Percentiles rank a stretch among this genome's conserved stretches.
Conservation (phyloP, 2,888 invertebrate genomes). For the Drosophila flavopinicola region DNA sequence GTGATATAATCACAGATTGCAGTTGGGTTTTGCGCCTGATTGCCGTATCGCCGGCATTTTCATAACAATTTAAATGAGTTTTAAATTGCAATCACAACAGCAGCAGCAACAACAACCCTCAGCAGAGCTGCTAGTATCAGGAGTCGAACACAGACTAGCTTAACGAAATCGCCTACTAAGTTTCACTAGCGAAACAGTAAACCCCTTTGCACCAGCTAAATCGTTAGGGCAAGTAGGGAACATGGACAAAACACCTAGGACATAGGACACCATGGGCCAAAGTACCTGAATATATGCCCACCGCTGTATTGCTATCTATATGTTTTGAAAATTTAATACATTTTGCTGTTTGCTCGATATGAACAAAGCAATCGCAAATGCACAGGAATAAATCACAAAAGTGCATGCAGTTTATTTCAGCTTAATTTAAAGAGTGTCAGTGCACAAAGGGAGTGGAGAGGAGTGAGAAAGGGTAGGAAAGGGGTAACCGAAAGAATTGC, state of each 20-base stretch:
- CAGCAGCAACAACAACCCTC: neutral
- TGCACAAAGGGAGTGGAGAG: neutral
- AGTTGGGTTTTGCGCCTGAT: slow-evolving; percentile 38
- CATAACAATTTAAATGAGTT: slow-evolving; percentile 63
- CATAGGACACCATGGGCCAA: too few species aligned
- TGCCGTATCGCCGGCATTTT: slow-evolving; percentile 35
- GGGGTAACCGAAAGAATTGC: slow-evolving; percentile 37
- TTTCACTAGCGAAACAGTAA: too few species aligned
- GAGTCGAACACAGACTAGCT: too few species aligned
- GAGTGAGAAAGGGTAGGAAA: too few species aligned
- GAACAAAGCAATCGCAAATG: slow-evolving; percentile 38
- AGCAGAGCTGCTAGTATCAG: too few species aligned
- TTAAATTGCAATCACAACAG: slow-evolving; percentile 46
- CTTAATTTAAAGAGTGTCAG: slow-evolving; percentile 28
- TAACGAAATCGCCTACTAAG: too few species aligned
- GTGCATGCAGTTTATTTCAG: slow-evolving; percentile 47
- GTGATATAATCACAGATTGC: slow-evolving; percentile 53
- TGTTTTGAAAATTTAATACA: slow-evolving; percentile 31
- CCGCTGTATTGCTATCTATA: neutral
- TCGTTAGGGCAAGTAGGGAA: too few species aligned
- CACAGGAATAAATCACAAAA: slow-evolving; percentile 56
- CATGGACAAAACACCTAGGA: too few species aligned
- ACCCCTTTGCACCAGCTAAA: too few species aligned
- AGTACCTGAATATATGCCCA: slow-evolving; percentile 3
- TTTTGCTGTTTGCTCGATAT: slow-evolving; percentile 25